These are phyloP conservation scores for Eurytoma adleriae DNA, from an alignment of 2,888 invertebrate species.

Conservation along the genomic window DNA sequence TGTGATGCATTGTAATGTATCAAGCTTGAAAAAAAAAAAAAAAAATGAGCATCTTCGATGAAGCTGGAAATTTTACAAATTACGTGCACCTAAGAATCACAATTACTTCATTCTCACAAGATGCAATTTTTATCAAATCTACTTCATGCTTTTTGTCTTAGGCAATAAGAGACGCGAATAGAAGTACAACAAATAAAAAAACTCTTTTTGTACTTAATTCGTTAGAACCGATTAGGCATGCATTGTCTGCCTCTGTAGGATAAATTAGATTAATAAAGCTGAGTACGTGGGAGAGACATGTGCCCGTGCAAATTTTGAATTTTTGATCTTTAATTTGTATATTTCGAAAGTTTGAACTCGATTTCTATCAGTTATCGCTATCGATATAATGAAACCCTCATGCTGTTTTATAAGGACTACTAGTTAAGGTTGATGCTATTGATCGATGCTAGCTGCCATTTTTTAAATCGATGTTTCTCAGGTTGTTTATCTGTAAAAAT, in stretches of 20 bases:
- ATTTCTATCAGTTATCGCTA: conserved; percentile 21
- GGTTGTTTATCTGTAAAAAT: conserved; percentile 1
- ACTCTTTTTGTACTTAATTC: conserved; percentile 75
- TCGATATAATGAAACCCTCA: conserved; percentile 20
- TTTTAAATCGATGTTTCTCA: conserved; percentile 23
- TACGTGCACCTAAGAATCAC: conserved; percentile 41
- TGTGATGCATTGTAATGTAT: conserved; percentile 42
- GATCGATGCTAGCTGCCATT: conserved; percentile 4
- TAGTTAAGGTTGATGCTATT: conserved; percentile 7
- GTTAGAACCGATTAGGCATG: conserved; percentile 62
- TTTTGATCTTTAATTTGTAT: conserved; percentile 56
- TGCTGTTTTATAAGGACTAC: conserved; percentile 25
- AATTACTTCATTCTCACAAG: conserved; percentile 58
- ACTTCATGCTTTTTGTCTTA: conserved; percentile 67
- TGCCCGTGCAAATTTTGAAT: conserved; percentile 60
- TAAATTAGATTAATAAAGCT: conserved; percentile 56
- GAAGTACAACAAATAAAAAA: conserved; percentile 61
- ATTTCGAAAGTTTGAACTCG: conserved; percentile 40
- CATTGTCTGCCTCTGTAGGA: conserved; percentile 53
- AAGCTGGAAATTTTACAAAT: conserved; percentile 34
- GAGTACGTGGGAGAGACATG: conserved; percentile 54
- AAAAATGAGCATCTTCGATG: conserved; percentile 41
- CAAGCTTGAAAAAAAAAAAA: conserved; percentile 33
- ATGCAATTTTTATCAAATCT: conserved; percentile 63
- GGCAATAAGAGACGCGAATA: conserved; percentile 63